A percentile compares a stretch with the other conserved stretches of the same genome.
phyloP scores from a whole-genome alignment of 2,888 invertebrate species.

The Diplolepis rosae region DNA sequence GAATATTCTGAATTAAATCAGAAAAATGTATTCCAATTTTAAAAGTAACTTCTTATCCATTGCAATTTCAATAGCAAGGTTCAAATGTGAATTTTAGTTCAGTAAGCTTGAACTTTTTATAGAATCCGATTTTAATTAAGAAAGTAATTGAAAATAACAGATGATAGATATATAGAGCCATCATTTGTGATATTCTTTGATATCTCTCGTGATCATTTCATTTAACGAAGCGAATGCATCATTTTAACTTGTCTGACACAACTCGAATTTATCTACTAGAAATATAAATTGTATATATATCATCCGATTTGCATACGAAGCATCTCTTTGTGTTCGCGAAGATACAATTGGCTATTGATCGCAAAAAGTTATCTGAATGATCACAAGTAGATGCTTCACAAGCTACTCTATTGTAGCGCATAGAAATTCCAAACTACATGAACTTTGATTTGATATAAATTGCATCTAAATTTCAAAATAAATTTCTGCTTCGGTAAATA shows the following conservation, averaged over 20 bases:
- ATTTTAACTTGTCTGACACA: not conserved
- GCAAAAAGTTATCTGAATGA: not conserved
- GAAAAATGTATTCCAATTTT: no score
- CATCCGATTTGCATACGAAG: conserved; percentile 12
- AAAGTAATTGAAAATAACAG: no score
- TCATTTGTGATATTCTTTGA: not conserved
- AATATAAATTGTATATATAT: not conserved
- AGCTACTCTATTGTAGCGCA: not conserved
- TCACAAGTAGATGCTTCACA: not conserved
- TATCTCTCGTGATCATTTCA: not conserved
- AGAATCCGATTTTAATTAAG: no score
- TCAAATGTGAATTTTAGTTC: no score
- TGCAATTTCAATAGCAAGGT: no score
- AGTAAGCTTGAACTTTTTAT: no score
- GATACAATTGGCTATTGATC: conserved; percentile 8
- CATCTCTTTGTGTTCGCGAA: not conserved
- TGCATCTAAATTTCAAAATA: no score
- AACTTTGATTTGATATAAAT: no score
- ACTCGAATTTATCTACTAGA: conserved; percentile 6
- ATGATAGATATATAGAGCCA: not conserved
- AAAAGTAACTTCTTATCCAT: not conserved
- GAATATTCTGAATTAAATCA: no score
- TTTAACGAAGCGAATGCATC: not conserved
- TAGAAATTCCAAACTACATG: no score
- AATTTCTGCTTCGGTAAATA: no score